Evolutionary conservation across 2,797 vertebrate species (phyloP).

Genomic region (Brotula barbata): DNA sequence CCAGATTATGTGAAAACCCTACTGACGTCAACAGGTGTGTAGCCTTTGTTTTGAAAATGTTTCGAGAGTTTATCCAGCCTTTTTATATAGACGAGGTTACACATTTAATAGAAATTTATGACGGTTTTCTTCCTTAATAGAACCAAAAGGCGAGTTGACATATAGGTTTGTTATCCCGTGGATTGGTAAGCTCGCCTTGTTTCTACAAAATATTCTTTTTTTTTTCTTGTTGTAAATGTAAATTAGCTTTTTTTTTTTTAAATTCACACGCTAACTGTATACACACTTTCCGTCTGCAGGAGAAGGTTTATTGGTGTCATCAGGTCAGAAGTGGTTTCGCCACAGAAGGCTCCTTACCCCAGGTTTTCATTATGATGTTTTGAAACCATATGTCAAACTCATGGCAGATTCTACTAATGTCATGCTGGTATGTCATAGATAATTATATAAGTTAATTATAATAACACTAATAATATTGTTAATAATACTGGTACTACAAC

Average conservation of each 20-base stretch:
- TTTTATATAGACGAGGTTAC: background rate
- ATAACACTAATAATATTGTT: background rate
- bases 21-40: conserved; percentile 79
- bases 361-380: conserved; percentile 88
- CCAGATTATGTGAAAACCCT: conserved; percentile 87
- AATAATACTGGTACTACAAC: too few species aligned
- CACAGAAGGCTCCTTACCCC: conserved; percentile 88
- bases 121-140: conserved; percentile 51
- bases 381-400: conserved; percentile 85
- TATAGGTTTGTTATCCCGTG: conserved; percentile 74
- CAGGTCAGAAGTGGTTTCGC: conserved; percentile 87
- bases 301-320: conserved; percentile 83
- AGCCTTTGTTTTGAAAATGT: too few species aligned
- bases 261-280: too few species aligned
- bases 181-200: conserved; percentile 83
- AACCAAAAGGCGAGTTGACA: conserved; percentile 76
- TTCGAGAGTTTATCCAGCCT: too few species aligned
- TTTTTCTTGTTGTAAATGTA: too few species aligned
- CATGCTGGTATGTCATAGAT: conserved; percentile 94
- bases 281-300: conserved; percentile 78
- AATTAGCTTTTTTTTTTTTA: too few species aligned
- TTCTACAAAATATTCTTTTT: too few species aligned
- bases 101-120: background rate
- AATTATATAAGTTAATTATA: background rate
- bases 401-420: conserved; percentile 77